These are phyloP conservation scores for Cheilosia impressa DNA, from an alignment of 2,888 invertebrate genomes.

Conservation along the genomic window DNA sequence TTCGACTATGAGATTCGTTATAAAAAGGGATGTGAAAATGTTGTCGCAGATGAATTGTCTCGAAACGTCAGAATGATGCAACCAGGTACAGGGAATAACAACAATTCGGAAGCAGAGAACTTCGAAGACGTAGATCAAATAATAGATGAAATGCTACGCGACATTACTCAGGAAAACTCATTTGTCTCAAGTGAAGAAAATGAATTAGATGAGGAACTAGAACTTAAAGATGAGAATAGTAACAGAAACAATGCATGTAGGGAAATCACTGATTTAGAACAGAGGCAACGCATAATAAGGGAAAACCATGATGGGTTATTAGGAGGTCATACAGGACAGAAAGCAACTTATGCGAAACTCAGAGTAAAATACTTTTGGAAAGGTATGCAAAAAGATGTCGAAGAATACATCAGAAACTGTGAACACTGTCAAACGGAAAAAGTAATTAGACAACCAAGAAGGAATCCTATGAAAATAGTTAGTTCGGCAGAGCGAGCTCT, in stretches of 20 bases:
- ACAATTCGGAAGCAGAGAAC: background rate
- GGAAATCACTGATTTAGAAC: conserved; percentile 26
- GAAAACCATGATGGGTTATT: conserved; percentile 48
- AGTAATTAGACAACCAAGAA: conserved; percentile 29
- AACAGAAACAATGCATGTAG: conserved; percentile 13
- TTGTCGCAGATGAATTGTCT: conserved; percentile 60
- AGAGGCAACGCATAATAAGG: conserved; percentile 35
- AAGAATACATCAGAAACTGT: conserved; percentile 33
- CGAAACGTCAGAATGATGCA: conserved; percentile 39
- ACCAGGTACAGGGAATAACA: background rate
- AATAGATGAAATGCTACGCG: background rate
- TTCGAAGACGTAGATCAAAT: conserved; percentile 6
- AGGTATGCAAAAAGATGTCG: conserved; percentile 27
- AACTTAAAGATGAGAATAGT: conserved; percentile 1
- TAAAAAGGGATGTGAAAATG: too few species aligned
- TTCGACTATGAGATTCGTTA: conserved; percentile 71
- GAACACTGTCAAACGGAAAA: conserved; percentile 31
- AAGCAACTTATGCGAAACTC: conserved; percentile 44
- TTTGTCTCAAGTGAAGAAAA: background rate
- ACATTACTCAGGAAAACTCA: background rate
- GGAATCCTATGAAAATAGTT: conserved; percentile 45
- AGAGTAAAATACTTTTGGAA: conserved; percentile 25
- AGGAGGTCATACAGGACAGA: conserved; percentile 50
- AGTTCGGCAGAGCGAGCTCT: conserved; percentile 40
- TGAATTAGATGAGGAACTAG: conserved; percentile 12